These are phyloP conservation scores for Drosophila emarginata DNA, from an alignment of 2,888 invertebrate genomes.

Conservation along the genomic window DNA sequence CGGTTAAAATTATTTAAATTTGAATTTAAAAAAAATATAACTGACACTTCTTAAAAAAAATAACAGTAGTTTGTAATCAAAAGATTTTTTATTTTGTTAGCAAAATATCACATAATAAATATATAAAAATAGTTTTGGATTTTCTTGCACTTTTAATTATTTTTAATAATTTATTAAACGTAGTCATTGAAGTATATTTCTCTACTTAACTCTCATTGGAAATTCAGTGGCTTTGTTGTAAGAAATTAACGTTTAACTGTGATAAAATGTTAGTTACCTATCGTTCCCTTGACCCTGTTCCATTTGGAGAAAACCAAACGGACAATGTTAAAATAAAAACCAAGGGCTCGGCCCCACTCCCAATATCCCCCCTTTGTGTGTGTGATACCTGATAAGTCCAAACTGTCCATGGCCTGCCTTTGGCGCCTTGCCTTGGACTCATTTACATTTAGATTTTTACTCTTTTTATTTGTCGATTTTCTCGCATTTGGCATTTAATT, in stretches of 20 bases:
- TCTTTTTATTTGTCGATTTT: constrained; percentile 1
- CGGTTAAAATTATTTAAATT: background rate
- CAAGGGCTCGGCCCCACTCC: background rate
- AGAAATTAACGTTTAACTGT: too few relatives aligned
- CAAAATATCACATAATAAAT: too few relatives aligned
- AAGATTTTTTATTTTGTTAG: too few relatives aligned
- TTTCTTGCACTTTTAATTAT: too few relatives aligned
- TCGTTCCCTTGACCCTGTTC: background rate
- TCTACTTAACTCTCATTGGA: background rate
- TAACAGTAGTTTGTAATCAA: too few relatives aligned
- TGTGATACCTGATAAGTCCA: constrained; percentile 1
- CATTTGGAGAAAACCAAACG: background rate
- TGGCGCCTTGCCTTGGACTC: constrained; percentile 12
- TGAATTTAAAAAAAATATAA: background rate
- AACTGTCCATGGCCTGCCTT: constrained; percentile 6
- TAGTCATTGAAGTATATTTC: too few relatives aligned
- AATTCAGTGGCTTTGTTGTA: background rate
- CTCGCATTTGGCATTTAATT: constrained; percentile 14
- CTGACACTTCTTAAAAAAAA: background rate
- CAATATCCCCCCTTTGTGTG: background rate
- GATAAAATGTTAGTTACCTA: background rate
- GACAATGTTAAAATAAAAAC: background rate
- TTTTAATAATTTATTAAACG: too few relatives aligned
- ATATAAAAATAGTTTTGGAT: too few relatives aligned
- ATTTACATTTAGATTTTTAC: constrained; percentile 6